A percentile compares a stretch with the other conserved stretches of the same genome.
These are phyloP conservation scores for Stramonita haemastoma DNA, from an alignment of 2,888 invertebrate genomes.

Conservation along the genomic window DNA sequence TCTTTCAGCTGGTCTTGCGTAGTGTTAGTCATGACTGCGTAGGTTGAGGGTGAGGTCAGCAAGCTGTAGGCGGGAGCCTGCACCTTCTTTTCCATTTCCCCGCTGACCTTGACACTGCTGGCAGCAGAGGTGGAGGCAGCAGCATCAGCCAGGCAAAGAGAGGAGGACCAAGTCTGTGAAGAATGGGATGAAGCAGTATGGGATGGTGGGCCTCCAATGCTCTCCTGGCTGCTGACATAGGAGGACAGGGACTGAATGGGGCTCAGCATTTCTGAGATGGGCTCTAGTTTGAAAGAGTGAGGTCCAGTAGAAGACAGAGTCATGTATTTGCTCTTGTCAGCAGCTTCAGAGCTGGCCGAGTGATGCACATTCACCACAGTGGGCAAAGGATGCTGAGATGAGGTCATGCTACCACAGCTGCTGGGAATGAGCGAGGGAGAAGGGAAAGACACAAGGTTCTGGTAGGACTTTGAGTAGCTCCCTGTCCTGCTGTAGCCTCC, in stretches of 20 bases:
- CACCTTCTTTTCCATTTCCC: not conserved
- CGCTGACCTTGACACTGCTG: not conserved
- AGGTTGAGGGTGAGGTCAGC: conserved; percentile 49
- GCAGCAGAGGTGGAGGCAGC: not conserved
- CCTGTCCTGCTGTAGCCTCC: conserved; percentile 23
- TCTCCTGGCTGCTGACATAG: conserved; percentile 33
- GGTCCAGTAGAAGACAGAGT: conserved; percentile 34
- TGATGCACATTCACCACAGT: conserved; percentile 32
- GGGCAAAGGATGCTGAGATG: conserved; percentile 10
- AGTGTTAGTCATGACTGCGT: conserved; percentile 70
- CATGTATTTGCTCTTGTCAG: conserved; percentile 38
- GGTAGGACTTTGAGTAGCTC: conserved; percentile 42
- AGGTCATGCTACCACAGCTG: conserved; percentile 2
- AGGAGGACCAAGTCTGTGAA: conserved; percentile 33
- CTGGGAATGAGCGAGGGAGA: conserved; percentile 6
- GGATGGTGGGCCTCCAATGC: conserved; percentile 40
- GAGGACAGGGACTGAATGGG: conserved; percentile 52
- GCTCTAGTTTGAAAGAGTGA: conserved; percentile 82
- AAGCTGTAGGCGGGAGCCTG: conserved; percentile 29
- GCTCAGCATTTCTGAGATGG: conserved; percentile 82
- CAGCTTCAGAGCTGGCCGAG: not conserved
- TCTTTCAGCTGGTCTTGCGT: conserved; percentile 70
- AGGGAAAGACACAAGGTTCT: conserved; percentile 40
- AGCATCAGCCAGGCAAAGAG: conserved; percentile 78
- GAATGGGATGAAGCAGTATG: conserved; percentile 11